Evolutionary conservation across 92 coral and sea anemone genomes (phyloP).

Genomic region (Epizoanthus ramosus): DNA sequence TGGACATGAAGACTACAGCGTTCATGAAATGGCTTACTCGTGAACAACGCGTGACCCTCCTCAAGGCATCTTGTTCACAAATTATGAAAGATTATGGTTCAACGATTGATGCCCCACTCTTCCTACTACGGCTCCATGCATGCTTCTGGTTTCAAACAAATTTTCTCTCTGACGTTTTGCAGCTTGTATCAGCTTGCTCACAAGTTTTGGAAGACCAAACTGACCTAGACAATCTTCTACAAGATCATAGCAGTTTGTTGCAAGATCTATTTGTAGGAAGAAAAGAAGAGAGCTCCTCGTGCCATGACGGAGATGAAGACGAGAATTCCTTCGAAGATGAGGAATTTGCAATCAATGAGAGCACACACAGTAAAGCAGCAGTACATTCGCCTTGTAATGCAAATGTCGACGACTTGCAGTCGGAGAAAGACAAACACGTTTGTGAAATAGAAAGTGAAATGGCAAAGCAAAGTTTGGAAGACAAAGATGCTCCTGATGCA

Average conservation of each 20-base stretch:
- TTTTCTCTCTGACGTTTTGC: conserved; percentile 15
- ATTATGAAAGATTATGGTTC: conserved; percentile 1
- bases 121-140: conserved; percentile 18
- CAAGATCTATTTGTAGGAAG: too few relatives aligned
- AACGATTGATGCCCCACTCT: background rate
- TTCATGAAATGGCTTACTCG: conserved; percentile 31
- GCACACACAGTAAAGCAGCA: too few relatives aligned
- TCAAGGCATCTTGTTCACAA: conserved; percentile 35
- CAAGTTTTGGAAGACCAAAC: background rate
- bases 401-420: too few relatives aligned
- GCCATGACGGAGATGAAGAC: too few relatives aligned
- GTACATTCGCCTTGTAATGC: too few relatives aligned
- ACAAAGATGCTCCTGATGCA: too few relatives aligned
- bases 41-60: conserved; percentile 37
- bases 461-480: too few relatives aligned
- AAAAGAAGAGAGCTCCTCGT: too few relatives aligned
- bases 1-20: conserved; percentile 47
- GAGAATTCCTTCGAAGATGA: too few relatives aligned
- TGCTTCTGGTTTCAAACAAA: conserved; percentile 28
- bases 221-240: background rate
- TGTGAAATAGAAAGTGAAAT: too few relatives aligned
- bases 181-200: conserved; percentile 25
- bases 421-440: too few relatives aligned
- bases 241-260: background rate
- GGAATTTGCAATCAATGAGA: too few relatives aligned